These are phyloP conservation scores for Karalla daura DNA, from an alignment of 2,797 vertebrate species.

Conservation along the genomic window DNA sequence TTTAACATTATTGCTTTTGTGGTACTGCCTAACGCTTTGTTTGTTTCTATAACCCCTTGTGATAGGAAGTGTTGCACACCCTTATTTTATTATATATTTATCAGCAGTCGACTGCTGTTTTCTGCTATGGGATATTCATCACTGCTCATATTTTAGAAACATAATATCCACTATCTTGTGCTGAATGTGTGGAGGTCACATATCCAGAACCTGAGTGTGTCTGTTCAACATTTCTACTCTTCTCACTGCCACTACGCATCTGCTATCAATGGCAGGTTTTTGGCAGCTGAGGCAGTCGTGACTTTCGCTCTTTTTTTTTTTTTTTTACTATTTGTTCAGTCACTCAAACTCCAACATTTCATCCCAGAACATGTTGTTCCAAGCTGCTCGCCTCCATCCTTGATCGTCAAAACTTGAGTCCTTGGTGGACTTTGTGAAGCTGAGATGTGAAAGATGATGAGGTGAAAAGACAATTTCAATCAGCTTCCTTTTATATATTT, in stretches of 20 bases:
- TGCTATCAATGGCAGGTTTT: background rate
- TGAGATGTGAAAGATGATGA: conserved; percentile 11
- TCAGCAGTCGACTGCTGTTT: conserved; percentile 25
- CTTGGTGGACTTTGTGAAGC: conserved; percentile 1
- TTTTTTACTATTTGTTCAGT: background rate
- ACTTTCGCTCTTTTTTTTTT: background rate
- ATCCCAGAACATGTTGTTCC: background rate
- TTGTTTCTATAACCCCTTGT: conserved; percentile 15
- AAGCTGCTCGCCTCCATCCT: too few species aligned
- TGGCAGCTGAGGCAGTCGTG: background rate
- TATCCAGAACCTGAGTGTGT: conserved; percentile 7
- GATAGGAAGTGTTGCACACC: conserved; percentile 23
- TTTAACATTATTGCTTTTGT: background rate
- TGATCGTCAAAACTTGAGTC: background rate
- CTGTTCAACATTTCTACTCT: background rate
- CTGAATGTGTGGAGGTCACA: background rate
- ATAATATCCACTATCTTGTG: conserved; percentile 21
- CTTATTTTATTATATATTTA: conserved; percentile 37
- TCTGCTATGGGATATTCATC: conserved; percentile 27
- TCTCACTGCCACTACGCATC: background rate
- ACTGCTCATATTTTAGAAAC: conserved; percentile 38
- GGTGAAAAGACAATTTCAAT: conserved; percentile 28
- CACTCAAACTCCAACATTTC: background rate
- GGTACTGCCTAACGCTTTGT: conserved; percentile 3
- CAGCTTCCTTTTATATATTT: background rate